Evolutionary conservation across 2,113 vertebrate genomes (phyloP).

Genomic region (Plecotus auritus): DNA sequence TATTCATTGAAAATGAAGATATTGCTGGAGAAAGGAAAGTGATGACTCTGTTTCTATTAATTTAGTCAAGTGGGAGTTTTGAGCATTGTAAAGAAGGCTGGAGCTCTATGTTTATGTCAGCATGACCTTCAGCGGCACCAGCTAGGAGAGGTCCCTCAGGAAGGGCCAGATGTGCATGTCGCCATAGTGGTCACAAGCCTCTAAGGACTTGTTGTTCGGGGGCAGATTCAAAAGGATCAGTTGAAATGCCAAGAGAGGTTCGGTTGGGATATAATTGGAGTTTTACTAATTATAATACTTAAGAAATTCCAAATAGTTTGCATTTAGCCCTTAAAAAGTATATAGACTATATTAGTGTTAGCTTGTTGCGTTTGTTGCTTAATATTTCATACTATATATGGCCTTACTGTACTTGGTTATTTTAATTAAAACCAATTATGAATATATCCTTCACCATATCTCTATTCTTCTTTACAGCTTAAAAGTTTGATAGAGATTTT

Average conservation of each 20-base stretch:
- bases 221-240: neutral
- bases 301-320: neutral
- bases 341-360: neutral
- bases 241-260: neutral
- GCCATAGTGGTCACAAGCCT: neutral
- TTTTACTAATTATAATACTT: neutral
- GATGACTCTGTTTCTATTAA: neutral
- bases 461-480: neutral
- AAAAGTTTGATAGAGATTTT: neutral
- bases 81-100: neutral
- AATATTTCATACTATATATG: neutral
- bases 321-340: neutral
- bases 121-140: neutral
- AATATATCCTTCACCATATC: neutral
- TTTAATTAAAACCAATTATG: neutral
- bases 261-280: neutral
- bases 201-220: neutral
- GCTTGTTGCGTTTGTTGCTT: neutral
- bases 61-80: neutral
- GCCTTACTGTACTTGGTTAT: neutral
- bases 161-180: neutral
- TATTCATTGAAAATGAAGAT: neutral
- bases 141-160: neutral
- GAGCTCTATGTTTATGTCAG: neutral
- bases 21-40: neutral